Conservation (phyloP, 37 sponge, comb jelly and placozoan species). For the Chondrosia reniformis region DNA sequence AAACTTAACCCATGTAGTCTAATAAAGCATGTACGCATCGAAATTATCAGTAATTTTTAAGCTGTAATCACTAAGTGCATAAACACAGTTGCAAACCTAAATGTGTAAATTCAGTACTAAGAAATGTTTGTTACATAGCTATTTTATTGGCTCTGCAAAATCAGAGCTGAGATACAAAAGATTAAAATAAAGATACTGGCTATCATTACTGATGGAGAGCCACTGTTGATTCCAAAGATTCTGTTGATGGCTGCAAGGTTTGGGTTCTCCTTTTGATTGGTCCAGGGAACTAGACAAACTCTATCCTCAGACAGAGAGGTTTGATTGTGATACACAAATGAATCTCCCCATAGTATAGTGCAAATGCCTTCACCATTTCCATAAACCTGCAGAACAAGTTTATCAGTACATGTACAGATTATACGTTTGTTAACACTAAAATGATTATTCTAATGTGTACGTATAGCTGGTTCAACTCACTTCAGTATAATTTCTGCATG, state of each 20-base stretch:
- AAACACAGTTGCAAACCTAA: too few relatives aligned
- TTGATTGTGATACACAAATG: slow-evolving; percentile 47
- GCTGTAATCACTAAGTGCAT: too few relatives aligned
- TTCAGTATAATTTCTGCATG: slow-evolving; percentile 28
- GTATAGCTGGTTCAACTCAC: background rate
- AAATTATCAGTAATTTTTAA: too few relatives aligned
- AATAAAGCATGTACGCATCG: too few relatives aligned
- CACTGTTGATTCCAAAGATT: slow-evolving; percentile 9
- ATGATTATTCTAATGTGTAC: background rate
- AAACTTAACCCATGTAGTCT: too few relatives aligned
- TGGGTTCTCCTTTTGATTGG: slow-evolving; percentile 35
- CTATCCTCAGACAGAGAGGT: background rate
- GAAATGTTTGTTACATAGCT: too few relatives aligned
- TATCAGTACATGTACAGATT: background rate
- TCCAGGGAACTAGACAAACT: slow-evolving; percentile 43
- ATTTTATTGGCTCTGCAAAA: too few relatives aligned
- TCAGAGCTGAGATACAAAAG: too few relatives aligned
- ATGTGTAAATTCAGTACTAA: too few relatives aligned
- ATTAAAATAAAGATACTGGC: too few relatives aligned
- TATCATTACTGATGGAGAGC: too few relatives aligned
- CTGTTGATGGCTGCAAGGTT: slow-evolving; percentile 36
- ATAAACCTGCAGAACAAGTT: slow-evolving; percentile 16
- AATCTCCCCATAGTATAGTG: slow-evolving; percentile 48
- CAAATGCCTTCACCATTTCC: slow-evolving; percentile 36
- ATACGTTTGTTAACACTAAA: background rate